Base-by-base conservation (phyloP, 2,888 invertebrate genomes). In the Morpho achilles region DNA sequence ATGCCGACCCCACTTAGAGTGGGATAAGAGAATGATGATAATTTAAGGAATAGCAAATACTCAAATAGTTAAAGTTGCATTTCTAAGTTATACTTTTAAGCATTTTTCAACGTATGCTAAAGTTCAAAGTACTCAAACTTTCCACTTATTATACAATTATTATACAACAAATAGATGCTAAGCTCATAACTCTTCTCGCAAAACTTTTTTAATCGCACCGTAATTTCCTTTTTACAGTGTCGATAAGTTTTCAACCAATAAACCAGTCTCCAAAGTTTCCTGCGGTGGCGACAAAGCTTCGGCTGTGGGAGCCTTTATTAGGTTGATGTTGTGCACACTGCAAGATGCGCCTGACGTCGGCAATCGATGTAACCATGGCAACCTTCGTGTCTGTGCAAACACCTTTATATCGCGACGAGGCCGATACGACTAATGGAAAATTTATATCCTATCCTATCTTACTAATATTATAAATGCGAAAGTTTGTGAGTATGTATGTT, bases 281-380 rank as follows among this genome's bases (percentile, higher is more conserved):
- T 53, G 59, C 44, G 56, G 56, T 44, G 53, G 46, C 58, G 54
- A 44, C 55, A 50, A 53, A 55, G 58, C 56, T 42, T 22, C 16
- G 53, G 32, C 53, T 23, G 40, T 48, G 45, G 48, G 47, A 58
- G 56, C 51, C 59, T 72, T 78, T 79, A 82, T 80, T 80, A 79
- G 75, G 74, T 77, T 67, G 64, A 71, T 70, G 73, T 80, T 77
- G 77, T 82, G 82, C 80, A 80, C 75, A 69, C 68, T 84, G 86
- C 84, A 84, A 82, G 84, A 87, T 86, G 87, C 85, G 82, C 79
- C 73, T 67, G 74, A 69, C 75, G 68, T 62, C 73, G 72, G 70
- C 78, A 86, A 87, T 87, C 87, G 87, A 87, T 87, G 83, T 87
- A 71, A 67, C 81, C 78, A 84, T 84, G 79, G 79, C 73, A 75